Base-by-base conservation (phyloP, 2,113 vertebrate genomes). In the Cnemophilus loriae region DNA sequence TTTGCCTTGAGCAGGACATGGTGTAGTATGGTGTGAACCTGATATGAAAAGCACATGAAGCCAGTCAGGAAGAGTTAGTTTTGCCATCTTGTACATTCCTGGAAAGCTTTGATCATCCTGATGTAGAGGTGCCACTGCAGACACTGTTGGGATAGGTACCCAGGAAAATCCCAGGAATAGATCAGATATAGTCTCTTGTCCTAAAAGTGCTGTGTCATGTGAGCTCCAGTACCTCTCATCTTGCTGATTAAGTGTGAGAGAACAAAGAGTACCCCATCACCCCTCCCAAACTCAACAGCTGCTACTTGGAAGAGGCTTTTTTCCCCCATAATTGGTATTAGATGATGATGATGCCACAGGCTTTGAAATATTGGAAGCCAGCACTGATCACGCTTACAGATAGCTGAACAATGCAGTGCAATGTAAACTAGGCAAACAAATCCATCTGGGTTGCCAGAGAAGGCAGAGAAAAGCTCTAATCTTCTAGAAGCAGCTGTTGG, bases 401-500 rank as follows among this genome's bases (percentile, higher is more conserved):
- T 97, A 96, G 94, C 83, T 94, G 94, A 96, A 96, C 96, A 96
- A 96, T 97, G 92, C 95, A 87, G 86, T 96, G 92, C 96, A 84
- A 96, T 96, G 96, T 97, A 94, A 97, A 92, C 95, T 94, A 96
- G 96, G 95, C 96, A 97, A 96, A 96, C 95, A 97, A 97, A 97
- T 94, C 94, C 95, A 93, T 97, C 95, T 93, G 93, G 95, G 88
- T 95, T 96, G 96, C 96, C 96, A 97, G 96, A 93, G 92, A 97
- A 96, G 95, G 96, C 96, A 97, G 96, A 94, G 90, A 96, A 97
- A 96, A 96, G 92, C 96, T 97, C 96, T 97, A 97, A 96, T 97
- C 95, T 97, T 96, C 96, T 94, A 96, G 96, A 96, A 97, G 96
- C 96, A 97, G 96, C 96, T 96, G 96, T 96, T 97, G 96, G 94